Percentiles rank a stretch among this genome's conserved stretches.
Conservation (phyloP, 2,797 vertebrate species). For the Eremophila alpestris region DNA sequence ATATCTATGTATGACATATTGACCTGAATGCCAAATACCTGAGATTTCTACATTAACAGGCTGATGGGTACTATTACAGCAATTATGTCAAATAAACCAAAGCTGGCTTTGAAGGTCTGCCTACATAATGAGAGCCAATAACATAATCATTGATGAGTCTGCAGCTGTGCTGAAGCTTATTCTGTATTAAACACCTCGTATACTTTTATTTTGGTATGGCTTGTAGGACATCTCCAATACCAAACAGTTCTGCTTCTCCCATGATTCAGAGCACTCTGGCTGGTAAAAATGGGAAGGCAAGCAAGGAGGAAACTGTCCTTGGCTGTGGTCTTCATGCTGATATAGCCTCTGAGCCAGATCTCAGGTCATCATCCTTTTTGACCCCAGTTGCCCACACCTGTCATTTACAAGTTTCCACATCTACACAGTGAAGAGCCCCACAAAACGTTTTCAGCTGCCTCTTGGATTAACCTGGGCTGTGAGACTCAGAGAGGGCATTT, state of each 20-base stretch:
- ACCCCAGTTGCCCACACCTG: neutral
- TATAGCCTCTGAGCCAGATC: neutral
- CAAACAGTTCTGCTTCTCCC: neutral
- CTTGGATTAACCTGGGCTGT: neutral
- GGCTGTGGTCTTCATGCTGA: neutral
- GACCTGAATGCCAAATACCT: slow-evolving; percentile 23
- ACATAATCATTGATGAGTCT: neutral
- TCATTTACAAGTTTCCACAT: neutral
- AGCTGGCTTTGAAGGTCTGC: slow-evolving; percentile 6
- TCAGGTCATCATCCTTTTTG: too few species aligned
- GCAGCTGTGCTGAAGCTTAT: neutral
- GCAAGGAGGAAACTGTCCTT: neutral
- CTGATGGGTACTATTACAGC: neutral
- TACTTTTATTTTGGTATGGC: neutral
- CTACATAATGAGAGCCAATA: slow-evolving; percentile 9
- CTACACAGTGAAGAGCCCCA: neutral
- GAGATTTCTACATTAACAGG: neutral
- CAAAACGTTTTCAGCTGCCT: neutral
- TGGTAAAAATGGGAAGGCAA: neutral
- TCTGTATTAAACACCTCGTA: neutral
- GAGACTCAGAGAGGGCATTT: neutral
- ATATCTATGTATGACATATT: neutral
- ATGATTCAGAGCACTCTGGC: neutral
- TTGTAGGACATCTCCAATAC: neutral
- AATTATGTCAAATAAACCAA: slow-evolving; percentile 26